phyloP scores from a whole-genome alignment of 1,140 invertebrate species.

The Papilio glaucus region DNA sequence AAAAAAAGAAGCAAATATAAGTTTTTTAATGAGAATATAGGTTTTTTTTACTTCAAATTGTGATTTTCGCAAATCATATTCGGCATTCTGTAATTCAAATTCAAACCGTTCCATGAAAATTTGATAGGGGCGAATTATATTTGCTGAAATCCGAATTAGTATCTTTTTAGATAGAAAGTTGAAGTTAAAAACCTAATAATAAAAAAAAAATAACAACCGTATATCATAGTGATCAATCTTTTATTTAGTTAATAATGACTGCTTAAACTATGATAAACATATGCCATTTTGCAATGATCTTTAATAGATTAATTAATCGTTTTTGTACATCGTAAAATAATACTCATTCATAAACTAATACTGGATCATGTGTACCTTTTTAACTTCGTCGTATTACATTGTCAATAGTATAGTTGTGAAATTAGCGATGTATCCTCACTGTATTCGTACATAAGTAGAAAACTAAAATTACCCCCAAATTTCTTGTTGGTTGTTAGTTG shows the following conservation, averaged over 20 bases:
- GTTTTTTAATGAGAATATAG: too few relatives aligned
- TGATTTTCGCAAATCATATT: too few relatives aligned
- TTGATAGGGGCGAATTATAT: too few relatives aligned
- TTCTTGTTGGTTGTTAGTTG: background rate
- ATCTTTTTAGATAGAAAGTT: too few relatives aligned
- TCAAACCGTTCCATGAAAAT: too few relatives aligned
- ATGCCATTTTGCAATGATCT: constrained; percentile 43
- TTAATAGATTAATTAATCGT: constrained; percentile 38
- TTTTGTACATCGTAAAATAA: constrained; percentile 18
- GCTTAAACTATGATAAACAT: constrained; percentile 39
- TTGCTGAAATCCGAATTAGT: too few relatives aligned
- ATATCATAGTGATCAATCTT: too few relatives aligned
- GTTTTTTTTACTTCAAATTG: too few relatives aligned
- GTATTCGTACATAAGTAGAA: background rate
- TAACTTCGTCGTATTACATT: constrained; percentile 30
- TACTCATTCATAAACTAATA: constrained; percentile 9
- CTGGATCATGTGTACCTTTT: background rate
- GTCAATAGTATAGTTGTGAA: constrained; percentile 36
- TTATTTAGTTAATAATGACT: background rate
- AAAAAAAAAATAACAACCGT: too few relatives aligned
- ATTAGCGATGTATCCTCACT: constrained; percentile 6
- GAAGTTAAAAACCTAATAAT: too few relatives aligned
- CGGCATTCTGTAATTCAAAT: too few relatives aligned
- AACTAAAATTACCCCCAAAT: background rate
- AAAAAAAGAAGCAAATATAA: too few relatives aligned